Base-by-base conservation (phyloP, 2,888 invertebrate genomes). In the Toxonevra muliebris region DNA sequence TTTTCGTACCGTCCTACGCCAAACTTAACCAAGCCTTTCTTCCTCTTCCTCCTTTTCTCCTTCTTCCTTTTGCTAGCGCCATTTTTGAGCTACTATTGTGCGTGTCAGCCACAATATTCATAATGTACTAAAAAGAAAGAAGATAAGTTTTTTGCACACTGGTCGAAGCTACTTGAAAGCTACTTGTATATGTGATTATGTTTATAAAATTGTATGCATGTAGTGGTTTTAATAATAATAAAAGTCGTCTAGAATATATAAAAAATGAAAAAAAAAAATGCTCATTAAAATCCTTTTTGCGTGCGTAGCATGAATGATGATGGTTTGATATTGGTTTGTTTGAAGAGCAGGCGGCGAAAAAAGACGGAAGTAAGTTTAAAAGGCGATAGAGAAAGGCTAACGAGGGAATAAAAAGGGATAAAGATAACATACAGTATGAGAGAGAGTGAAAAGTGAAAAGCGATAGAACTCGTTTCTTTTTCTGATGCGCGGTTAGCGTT, bases 241-340 rank as follows among this genome's bases (percentile, higher is more conserved):
- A 30, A 30, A 48, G 48, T 48, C 48, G 48, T 15, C 48, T 11
- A 3, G n/a, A 15, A 48, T 48, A 61, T 55, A 30, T 30, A 30
- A 30, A 30, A 7, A n/a, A n/a, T n/a, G n/a, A n/a, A n/a, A n/a
- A n/a, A 43, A 19, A 59, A 43, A 60, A 61, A 64, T 66, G 57
- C 58, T 69, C 66, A 69, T 69, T 66, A 69, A 64, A 69, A 64
- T 61, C 64, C 62, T 58, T 69, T 69, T 69, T 69, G 62, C 62
- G 54, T 65, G 54, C 45, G 61, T 55, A 66, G 53, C 20, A 19
- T 65, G 59, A 59, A 65, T 66, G 60, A 66, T 66, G 65, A 45
- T 43, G 60, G 41, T 17, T 30, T 66, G 60, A 66, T 66, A 60
- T 30, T 43, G 60, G 41, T 17, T 30, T 30, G 30, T 30, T 30